Evolutionary conservation across 2,888 invertebrate genomes (phyloP).

Genomic region (Leucozona laternaria): DNA sequence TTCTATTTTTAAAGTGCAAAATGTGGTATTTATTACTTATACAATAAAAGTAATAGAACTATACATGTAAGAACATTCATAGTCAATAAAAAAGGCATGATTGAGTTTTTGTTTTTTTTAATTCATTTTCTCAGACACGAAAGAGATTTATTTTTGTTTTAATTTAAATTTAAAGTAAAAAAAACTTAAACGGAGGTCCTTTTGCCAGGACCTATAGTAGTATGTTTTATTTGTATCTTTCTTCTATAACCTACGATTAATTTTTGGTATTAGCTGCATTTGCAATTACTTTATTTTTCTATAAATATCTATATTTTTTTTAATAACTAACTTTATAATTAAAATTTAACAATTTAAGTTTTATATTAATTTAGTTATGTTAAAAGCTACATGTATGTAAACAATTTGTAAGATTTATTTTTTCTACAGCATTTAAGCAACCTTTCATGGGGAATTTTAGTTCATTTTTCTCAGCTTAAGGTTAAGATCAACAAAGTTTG

Average conservation of each 20-base stretch:
- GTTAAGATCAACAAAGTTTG: background rate
- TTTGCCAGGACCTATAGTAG: constrained; percentile 44
- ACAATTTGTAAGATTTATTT: constrained; percentile 48
- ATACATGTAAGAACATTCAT: constrained; percentile 43
- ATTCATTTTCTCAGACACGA: constrained; percentile 46
- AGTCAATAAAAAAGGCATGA: constrained; percentile 60
- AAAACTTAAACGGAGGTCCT: constrained; percentile 71
- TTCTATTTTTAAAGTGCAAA: constrained; percentile 50
- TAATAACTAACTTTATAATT: constrained; percentile 67
- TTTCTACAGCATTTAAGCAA: constrained; percentile 28
- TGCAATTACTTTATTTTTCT: constrained; percentile 59
- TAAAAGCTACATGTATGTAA: constrained; percentile 61
- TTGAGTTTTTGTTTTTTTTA: constrained; percentile 38
- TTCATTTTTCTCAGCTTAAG: background rate
- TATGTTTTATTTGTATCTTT: constrained; percentile 42
- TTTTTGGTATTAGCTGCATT: constrained; percentile 78
- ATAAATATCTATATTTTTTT: constrained; percentile 66
- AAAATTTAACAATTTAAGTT: constrained; percentile 66
- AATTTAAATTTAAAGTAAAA: constrained; percentile 58
- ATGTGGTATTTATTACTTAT: constrained; percentile 54
- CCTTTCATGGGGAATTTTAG: background rate
- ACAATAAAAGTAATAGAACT: constrained; percentile 65
- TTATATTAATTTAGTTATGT: constrained; percentile 39
- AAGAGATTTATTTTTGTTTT: constrained; percentile 39
- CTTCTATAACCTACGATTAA: constrained; percentile 75